Percentiles rank a stretch among this genome's conserved stretches.
phyloP scores from a whole-genome alignment of 1,140 invertebrate genomes.

The Lasioglossum baleicum region DNA sequence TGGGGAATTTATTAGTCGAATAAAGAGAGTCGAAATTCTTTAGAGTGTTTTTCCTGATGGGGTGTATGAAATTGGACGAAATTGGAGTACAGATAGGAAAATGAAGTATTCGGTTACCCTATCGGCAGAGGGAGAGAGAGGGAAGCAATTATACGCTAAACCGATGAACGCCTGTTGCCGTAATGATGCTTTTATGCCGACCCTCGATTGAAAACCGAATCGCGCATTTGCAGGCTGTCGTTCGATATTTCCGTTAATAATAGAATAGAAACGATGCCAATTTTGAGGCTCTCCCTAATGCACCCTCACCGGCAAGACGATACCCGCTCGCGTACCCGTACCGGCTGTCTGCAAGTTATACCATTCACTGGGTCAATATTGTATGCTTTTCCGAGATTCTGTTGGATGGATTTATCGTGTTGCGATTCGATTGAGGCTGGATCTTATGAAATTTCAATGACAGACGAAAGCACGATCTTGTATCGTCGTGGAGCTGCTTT shows the following conservation, averaged over 20 bases:
- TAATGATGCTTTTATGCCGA: constrained; percentile 34
- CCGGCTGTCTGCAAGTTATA: constrained; percentile 40
- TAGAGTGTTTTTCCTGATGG: background rate
- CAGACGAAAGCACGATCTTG: background rate
- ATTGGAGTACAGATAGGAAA: constrained; percentile 18
- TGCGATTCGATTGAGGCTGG: too few relatives aligned
- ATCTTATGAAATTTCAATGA: background rate
- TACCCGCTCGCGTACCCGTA: constrained; percentile 8
- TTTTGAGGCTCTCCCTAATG: constrained; percentile 46
- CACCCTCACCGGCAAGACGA: constrained; percentile 22
- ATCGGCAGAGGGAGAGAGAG: constrained; percentile 14
- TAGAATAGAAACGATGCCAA: constrained; percentile 51
- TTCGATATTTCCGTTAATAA: constrained; percentile 54
- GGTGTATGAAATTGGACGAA: background rate
- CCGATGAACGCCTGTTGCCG: constrained; percentile 34
- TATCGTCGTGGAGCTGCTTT: too few relatives aligned
- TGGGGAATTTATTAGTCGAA: background rate
- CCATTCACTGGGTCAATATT: constrained; percentile 50
- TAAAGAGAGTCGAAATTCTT: background rate
- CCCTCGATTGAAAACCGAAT: constrained; percentile 26
- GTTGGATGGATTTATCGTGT: constrained; percentile 9
- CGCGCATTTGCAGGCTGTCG: constrained; percentile 39
- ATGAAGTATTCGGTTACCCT: constrained; percentile 47
- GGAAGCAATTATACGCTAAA: constrained; percentile 51
- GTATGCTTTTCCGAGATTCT: constrained; percentile 47